phyloP scores from a whole-genome alignment of 1,140 invertebrate genomes.

The Spodoptera litura region DNA sequence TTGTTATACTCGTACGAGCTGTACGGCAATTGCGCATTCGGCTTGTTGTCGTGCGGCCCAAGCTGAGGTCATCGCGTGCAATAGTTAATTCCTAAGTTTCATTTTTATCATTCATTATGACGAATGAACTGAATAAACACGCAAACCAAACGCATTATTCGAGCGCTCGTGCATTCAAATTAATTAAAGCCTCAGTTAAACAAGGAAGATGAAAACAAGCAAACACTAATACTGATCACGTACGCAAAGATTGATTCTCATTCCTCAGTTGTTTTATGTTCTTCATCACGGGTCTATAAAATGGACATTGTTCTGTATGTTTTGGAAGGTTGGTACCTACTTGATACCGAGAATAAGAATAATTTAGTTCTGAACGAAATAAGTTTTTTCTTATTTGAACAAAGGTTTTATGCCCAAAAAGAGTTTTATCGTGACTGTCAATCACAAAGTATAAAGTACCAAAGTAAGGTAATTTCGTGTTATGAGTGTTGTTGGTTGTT shows the following conservation, averaged over 20 bases:
- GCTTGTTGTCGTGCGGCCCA: slow-evolving; percentile 52
- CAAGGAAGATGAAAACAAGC: slow-evolving; percentile 38
- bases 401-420: not conserved
- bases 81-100: slow-evolving; percentile 60
- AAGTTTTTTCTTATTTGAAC: not conserved
- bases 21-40: slow-evolving; percentile 72
- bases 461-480: not conserved
- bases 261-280: slow-evolving; percentile 6
- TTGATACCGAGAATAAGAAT: no score
- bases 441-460: not conserved
- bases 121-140: slow-evolving; percentile 39
- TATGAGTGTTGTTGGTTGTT: not conserved
- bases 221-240: slow-evolving; percentile 32
- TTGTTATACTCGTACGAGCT: slow-evolving; percentile 66
- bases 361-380: not conserved
- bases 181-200: slow-evolving; percentile 20
- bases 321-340: no score
- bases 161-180: slow-evolving; percentile 28
- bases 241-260: slow-evolving; percentile 34
- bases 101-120: slow-evolving; percentile 55
- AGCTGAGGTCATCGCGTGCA: slow-evolving; percentile 62
- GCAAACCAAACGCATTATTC: slow-evolving; percentile 42
- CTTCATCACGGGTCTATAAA: not conserved
- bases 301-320: no score
- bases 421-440: not conserved